Base-by-base conservation (phyloP, 1,140 invertebrate species). In the Anadara kagoshimensis region DNA sequence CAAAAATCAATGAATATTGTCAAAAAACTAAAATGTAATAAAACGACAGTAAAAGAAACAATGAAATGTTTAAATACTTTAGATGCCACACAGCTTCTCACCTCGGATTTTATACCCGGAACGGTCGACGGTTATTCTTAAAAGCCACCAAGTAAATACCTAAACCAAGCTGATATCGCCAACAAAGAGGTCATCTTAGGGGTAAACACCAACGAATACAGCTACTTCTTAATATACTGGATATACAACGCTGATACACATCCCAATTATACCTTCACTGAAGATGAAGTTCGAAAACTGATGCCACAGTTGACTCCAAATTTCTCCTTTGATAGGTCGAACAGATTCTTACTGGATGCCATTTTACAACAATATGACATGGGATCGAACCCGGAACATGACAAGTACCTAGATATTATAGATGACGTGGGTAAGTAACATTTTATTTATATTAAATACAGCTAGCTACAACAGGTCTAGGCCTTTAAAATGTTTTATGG, bases 101-200 rank as follows among this genome's bases (percentile, higher is more conserved):
- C n/a, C 5, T 70, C 63, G 53, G 41, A 29, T n/a, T n/a, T 98
- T 88, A 67, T 69, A 44, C 73, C 73, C 18, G 70, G 67, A 14
- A 22, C 45, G 14, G 73, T 70, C 45, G 70, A 75, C 29, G 53
- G 66, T 18, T 66, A 70, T 54, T 70, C 70, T 14, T 22, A 65
- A 8, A 51, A 69, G 16, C 44, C 59, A n/a, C 73, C 73, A 1
- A 26, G 22, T 20, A 56, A 75, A 29, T 65, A 66, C 24, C 26
- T 69, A 11, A 64, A 49, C 20, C 57, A 67, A 16, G 73, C 54
- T 20, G 36, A 36, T 53, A 66, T 70, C 41, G 49, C 53, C 18
- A 96, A 96, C 84, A 95, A 95, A 14, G 95, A 94, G 80, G 93
- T 98, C 75, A 89, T 98, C 26, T 93, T 97, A 91, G 97, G 97